phyloP scores from a whole-genome alignment of 2,888 invertebrate genomes.

The Abscondita cerata region DNA sequence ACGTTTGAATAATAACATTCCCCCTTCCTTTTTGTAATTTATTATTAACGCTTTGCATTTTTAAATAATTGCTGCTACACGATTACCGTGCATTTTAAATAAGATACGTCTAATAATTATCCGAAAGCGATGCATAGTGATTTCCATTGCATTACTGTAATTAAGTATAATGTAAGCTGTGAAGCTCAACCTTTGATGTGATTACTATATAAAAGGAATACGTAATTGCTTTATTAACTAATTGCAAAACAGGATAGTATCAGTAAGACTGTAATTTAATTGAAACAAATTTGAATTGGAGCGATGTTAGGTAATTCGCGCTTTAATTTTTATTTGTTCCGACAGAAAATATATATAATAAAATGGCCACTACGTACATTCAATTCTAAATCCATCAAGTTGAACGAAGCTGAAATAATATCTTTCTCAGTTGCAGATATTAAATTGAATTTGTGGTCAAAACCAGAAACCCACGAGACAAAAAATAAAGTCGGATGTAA shows the following conservation, averaged over 20 bases:
- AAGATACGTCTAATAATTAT: conserved; percentile 29
- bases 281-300: conserved; percentile 15
- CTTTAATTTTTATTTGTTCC: too few relatives aligned
- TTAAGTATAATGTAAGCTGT: conserved; percentile 28
- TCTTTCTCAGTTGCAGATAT: conserved; percentile 25
- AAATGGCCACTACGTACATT: not conserved
- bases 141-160: conserved; percentile 27
- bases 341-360: not conserved
- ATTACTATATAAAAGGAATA: conserved; percentile 30
- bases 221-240: conserved; percentile 29
- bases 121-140: conserved; percentile 28
- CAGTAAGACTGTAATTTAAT: conserved; percentile 15
- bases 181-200: conserved; percentile 31
- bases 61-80: conserved; percentile 28
- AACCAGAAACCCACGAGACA: conserved; percentile 50
- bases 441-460: conserved; percentile 51
- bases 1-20: not conserved
- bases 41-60: conserved; percentile 22
- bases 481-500: conserved; percentile 51
- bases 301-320: conserved; percentile 1
- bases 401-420: conserved; percentile 10
- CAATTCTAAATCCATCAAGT: conserved; percentile 15
- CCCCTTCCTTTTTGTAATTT: conserved; percentile 1
- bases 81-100: conserved; percentile 29
- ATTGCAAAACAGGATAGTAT: conserved; percentile 20